Evolutionary conservation across 1,140 invertebrate genomes (phyloP).

Genomic region (Pseudachorutes palmiensis): DNA sequence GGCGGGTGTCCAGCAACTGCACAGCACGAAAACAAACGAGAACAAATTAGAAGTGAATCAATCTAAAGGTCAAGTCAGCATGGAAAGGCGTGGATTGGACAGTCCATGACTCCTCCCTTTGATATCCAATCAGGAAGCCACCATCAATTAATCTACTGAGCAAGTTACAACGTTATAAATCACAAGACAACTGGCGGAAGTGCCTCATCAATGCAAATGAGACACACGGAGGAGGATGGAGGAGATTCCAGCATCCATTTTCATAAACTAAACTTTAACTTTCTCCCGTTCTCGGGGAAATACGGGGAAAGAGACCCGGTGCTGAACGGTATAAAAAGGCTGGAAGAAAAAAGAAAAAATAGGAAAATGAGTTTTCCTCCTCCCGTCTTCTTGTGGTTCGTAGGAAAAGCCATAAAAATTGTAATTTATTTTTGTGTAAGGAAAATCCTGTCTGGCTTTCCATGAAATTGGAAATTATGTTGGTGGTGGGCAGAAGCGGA

Average conservation of each 20-base stretch:
- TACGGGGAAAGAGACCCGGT: no score
- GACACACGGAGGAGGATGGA: background rate
- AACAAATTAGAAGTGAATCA: background rate
- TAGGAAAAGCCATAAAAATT: background rate
- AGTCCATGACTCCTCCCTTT: no score
- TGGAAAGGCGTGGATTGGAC: background rate
- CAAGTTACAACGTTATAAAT: no score
- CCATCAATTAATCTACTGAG: no score
- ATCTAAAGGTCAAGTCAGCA: background rate
- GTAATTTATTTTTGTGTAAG: background rate
- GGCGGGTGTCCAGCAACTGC: constrained; percentile 99
- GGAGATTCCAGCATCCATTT: background rate
- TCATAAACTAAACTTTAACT: background rate
- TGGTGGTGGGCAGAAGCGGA: background rate
- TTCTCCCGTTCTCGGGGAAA: no score
- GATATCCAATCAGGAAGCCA: no score
- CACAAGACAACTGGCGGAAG: background rate
- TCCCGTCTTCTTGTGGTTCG: background rate
- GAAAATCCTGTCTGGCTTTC: background rate
- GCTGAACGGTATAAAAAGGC: no score
- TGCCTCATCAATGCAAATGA: background rate
- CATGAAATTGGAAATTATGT: background rate
- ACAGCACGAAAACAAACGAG: constrained; percentile 50
- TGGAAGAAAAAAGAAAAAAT: no score
- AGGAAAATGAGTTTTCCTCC: background rate